Conservation (phyloP, 2,888 invertebrate genomes). For the Physocephala rufipes region DNA sequence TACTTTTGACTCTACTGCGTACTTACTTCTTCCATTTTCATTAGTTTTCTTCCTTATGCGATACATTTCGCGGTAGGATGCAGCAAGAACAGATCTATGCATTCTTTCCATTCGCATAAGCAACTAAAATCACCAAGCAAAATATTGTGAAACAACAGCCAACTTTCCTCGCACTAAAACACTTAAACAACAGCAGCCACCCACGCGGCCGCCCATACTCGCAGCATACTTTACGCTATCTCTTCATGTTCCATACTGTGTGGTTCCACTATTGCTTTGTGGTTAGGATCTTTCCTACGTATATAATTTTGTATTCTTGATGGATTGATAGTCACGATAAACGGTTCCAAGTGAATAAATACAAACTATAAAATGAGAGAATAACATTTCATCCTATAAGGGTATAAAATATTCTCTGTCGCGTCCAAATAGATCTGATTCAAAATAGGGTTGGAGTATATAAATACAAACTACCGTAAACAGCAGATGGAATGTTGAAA, state of each 20-base stretch:
- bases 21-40: not conserved
- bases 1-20: no score
- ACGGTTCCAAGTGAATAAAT: slow-evolving; percentile 15
- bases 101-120: slow-evolving; percentile 24
- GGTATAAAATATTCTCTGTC: slow-evolving; percentile 1
- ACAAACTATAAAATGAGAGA: slow-evolving; percentile 13
- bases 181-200: slow-evolving; percentile 15
- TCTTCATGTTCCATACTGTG: no score
- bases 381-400: not conserved
- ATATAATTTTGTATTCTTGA: slow-evolving; percentile 4
- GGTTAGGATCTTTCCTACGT: not conserved
- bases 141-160: slow-evolving; percentile 22
- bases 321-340: slow-evolving; percentile 8
- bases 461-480: no score
- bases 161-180: no score
- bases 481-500: no score
- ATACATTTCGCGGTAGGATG: slow-evolving; percentile 3
- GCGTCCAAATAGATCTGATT: not conserved
- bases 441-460: no score
- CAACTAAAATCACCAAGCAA: slow-evolving; percentile 27
- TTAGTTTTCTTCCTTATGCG: not conserved
- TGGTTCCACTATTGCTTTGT: no score
- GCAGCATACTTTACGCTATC: no score
- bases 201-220: no score
- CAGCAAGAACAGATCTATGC: not conserved